A percentile compares a stretch with the other conserved stretches of the same genome.
phyloP scores from a whole-genome alignment of 1,140 invertebrate species.

The Alviniconcha marisindica region DNA sequence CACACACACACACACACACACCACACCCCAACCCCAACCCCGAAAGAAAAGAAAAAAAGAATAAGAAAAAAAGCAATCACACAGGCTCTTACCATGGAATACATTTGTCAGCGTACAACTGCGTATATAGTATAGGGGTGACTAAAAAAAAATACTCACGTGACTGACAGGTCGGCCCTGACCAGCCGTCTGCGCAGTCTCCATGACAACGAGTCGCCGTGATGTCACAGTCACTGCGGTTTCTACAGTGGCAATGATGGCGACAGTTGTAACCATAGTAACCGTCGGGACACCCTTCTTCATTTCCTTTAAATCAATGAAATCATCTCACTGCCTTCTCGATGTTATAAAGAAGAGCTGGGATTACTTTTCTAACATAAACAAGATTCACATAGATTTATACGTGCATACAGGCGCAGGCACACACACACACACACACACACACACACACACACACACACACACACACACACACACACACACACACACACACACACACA shows the following conservation, averaged over 20 bases:
- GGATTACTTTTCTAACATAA: neutral
- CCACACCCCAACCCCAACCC: too few relatives aligned
- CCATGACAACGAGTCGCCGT: constrained; percentile 3
- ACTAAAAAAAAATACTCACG: constrained; percentile 42
- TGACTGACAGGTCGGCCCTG: constrained; percentile 38
- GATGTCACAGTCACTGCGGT: neutral
- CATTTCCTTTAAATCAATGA: neutral
- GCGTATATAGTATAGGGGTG: too few relatives aligned
- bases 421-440: neutral
- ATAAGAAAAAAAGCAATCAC: too few relatives aligned
- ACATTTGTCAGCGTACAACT: too few relatives aligned
- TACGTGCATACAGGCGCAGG: neutral
- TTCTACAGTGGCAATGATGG: constrained; percentile 31
- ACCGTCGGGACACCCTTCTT: neutral
- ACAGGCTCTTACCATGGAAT: too few relatives aligned
- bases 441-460: constrained; percentile 22
- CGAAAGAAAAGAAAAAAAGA: too few relatives aligned
- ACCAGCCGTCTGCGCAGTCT: constrained; percentile 44
- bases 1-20: too few relatives aligned
- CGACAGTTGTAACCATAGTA: constrained; percentile 38
- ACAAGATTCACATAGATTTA: neutral
- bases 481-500: constrained; percentile 26
- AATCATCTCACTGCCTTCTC: neutral
- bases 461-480: constrained; percentile 23
- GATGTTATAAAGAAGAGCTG: neutral